phyloP scores from a whole-genome alignment of 1,140 invertebrate genomes.

The Metopolophium dirhodum region DNA sequence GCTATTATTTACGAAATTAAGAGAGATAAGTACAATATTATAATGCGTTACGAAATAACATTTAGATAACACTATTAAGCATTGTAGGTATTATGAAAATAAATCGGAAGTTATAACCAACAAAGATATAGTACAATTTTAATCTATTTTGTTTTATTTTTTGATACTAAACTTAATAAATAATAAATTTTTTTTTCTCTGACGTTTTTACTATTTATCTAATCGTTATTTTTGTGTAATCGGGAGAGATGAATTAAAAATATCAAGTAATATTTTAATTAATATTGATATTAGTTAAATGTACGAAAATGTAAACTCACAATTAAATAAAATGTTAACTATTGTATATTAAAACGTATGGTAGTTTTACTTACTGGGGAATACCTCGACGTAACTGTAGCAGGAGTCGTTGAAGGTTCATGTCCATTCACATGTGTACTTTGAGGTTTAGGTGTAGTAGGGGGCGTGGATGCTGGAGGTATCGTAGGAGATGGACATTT shows the following conservation, averaged over 20 bases:
- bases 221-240: not conserved
- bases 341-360: not conserved
- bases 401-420: constrained; percentile 37
- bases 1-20: too few species aligned
- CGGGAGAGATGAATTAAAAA: not conserved
- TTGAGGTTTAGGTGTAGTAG: constrained; percentile 25
- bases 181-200: not conserved
- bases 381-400: constrained; percentile 32
- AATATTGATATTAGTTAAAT: not conserved
- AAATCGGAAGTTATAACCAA: not conserved
- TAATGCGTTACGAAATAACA: too few species aligned
- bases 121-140: too few species aligned
- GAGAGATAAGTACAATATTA: too few species aligned
- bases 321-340: not conserved
- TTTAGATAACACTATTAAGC: not conserved
- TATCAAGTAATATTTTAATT: not conserved
- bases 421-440: constrained; percentile 33
- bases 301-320: not conserved
- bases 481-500: constrained; percentile 37
- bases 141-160: too few species aligned
- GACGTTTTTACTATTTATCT: not conserved
- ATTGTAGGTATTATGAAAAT: not conserved
- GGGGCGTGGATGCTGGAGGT: constrained; percentile 45
- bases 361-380: constrained; percentile 27
- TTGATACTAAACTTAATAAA: not conserved